Evolutionary conservation across 2,888 invertebrate species (phyloP), one percentile per base, ranked within the genome.

Genomic region (Pterostichus madidus): DNA sequence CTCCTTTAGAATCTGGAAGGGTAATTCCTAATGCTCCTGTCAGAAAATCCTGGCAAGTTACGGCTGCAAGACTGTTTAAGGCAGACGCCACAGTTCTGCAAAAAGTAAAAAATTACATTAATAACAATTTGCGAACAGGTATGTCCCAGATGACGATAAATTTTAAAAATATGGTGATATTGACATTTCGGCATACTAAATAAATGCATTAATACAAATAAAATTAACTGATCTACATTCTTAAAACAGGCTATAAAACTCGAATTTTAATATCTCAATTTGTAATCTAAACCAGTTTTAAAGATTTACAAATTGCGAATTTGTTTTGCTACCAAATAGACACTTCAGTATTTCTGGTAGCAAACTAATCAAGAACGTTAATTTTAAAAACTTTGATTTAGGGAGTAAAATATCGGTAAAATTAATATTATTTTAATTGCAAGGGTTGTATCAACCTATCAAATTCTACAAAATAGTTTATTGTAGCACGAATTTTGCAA

Each of bases 61-160:
- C 96, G 0, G 98, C 98, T 0, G 98, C 95, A 84, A 99, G 90
- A 0, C 98, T 98, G 88, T 98, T 98, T 82, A 99, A 89, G 0
- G 98, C 98, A n/a, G 98, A 96, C 0, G 98, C 98, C 5, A 99
- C 97, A 5, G 98, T 98, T 86, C 98, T 98, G 90, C 76, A 91
- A 89, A 83, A 1, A 71, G 44, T 44, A 17, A 11, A 52, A 35
- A 49, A 49, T 32, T 13, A 32, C 56, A 56, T 39, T 4, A 13
- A 44, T 75, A 13, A 46, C 24, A 75, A 10, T 75, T 52, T 24
- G 17, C 2, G 13, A 11, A 17, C 24, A 24, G 24, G 24, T 24
- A 24, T 3, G 24, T 2, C 24, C 3, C 24, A 24, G 24, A 24
- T 3, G n/a, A n/a, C n/a, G n/a, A n/a, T n/a, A n/a, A 24, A 24